phyloP scores from a whole-genome alignment of 2,113 vertebrate genomes.

The Desmodus rotundus region DNA sequence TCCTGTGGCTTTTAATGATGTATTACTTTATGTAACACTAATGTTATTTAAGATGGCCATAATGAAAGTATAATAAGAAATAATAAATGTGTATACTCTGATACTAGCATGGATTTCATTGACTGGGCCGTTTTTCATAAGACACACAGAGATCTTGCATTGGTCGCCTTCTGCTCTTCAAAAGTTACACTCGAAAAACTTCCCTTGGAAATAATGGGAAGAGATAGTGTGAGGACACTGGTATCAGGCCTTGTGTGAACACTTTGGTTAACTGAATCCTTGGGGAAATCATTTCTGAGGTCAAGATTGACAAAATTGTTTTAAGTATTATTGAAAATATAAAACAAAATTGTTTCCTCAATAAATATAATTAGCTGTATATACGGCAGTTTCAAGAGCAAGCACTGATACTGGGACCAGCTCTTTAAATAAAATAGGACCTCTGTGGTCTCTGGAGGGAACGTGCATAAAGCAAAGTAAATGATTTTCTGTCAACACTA shows the following conservation, averaged over 20 bases:
- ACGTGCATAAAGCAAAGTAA: slow-evolving; percentile 93
- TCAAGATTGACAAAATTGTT: slow-evolving; percentile 76
- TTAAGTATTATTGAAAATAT: slow-evolving; percentile 80
- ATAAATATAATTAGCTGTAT: slow-evolving; percentile 84
- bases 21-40: background rate
- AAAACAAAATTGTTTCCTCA: slow-evolving; percentile 80
- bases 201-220: background rate
- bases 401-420: slow-evolving; percentile 80
- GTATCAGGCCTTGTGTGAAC: background rate
- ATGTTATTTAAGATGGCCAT: background rate
- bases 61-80: background rate
- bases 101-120: background rate
- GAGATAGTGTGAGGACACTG: background rate
- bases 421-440: slow-evolving; percentile 93
- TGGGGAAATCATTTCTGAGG: slow-evolving; percentile 68
- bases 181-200: slow-evolving; percentile 41
- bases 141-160: background rate
- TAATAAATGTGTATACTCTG: background rate
- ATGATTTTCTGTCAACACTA: slow-evolving; percentile 96
- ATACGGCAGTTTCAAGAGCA: slow-evolving; percentile 80
- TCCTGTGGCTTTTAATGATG: background rate
- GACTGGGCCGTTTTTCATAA: background rate
- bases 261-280: slow-evolving; percentile 47
- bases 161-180: background rate
- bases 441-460: slow-evolving; percentile 88